Conservation (phyloP, 2,797 vertebrate genomes). For the Triplophysa bombifrons region DNA sequence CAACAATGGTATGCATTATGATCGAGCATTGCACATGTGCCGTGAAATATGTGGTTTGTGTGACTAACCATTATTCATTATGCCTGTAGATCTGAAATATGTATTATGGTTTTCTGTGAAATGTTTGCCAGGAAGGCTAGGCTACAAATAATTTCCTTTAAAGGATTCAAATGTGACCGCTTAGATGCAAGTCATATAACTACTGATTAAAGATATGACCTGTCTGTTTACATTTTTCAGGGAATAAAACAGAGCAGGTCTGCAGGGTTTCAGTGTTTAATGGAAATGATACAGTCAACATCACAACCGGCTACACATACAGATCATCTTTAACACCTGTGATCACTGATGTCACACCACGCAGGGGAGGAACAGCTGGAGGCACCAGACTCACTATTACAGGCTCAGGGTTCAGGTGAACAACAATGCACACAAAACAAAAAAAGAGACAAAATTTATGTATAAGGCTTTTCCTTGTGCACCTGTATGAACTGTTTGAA, state of each 20-base stretch:
- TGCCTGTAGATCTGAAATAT: too few species aligned
- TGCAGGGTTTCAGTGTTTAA: constrained; percentile 77
- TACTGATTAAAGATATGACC: too few species aligned
- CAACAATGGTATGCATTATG: constrained; percentile 62
- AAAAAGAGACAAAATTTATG: too few species aligned
- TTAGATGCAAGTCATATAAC: too few species aligned
- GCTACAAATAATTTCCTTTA: too few species aligned
- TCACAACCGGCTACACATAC: constrained; percentile 72
- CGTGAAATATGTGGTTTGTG: not conserved
- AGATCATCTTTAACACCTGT: constrained; percentile 75
- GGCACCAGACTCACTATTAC: constrained; percentile 81
- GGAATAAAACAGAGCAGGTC: constrained; percentile 58
- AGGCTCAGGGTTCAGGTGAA: constrained; percentile 85
- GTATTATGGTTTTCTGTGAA: too few species aligned
- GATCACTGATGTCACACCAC: constrained; percentile 73
- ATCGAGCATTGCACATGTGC: not conserved
- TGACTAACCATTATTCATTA: not conserved
- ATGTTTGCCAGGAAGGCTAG: too few species aligned
- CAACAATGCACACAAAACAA: not conserved
- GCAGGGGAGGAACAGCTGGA: constrained; percentile 83
- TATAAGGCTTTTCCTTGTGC: too few species aligned
- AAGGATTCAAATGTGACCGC: too few species aligned
- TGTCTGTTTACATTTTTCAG: constrained; percentile 60
- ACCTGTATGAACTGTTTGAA: too few species aligned
- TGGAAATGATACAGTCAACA: constrained; percentile 57